Percentiles rank a stretch among this genome's conserved stretches.
Conservation (phyloP, 1,140 invertebrate genomes). For the Plodia interpunctella region DNA sequence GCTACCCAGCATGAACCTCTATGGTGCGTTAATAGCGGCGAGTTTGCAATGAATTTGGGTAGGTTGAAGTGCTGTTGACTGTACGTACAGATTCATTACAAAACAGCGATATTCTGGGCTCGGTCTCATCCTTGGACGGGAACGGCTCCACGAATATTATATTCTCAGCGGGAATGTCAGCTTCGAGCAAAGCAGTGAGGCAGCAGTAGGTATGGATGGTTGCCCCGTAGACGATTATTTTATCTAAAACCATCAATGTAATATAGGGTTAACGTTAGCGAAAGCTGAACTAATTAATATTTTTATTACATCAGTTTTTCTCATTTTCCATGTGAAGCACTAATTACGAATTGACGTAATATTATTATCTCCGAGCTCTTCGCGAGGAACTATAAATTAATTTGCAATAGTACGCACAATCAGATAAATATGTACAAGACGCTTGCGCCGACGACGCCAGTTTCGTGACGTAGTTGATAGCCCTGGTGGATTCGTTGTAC, state of each 20-base stretch:
- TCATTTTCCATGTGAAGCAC: too few relatives aligned
- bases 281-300: too few relatives aligned
- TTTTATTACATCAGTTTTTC: too few relatives aligned
- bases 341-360: too few relatives aligned
- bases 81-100: slow-evolving; percentile 53
- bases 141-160: slow-evolving; percentile 79
- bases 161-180: slow-evolving; percentile 70
- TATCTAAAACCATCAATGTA: slow-evolving; percentile 26
- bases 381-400: too few relatives aligned
- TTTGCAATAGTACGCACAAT: too few relatives aligned
- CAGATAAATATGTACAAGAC: neutral
- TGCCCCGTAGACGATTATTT: slow-evolving; percentile 80
- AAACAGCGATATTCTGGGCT: slow-evolving; percentile 46
- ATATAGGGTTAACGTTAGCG: too few relatives aligned
- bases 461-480: slow-evolving; percentile 59
- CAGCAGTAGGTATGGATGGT: slow-evolving; percentile 79
- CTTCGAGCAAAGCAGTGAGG: slow-evolving; percentile 75
- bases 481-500: slow-evolving; percentile 67
- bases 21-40: too few relatives aligned
- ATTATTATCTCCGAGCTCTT: too few relatives aligned
- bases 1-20: neutral
- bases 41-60: too few relatives aligned
- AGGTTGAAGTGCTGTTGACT: neutral
- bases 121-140: slow-evolving; percentile 39
- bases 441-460: slow-evolving; percentile 24